Percentiles rank a stretch among this genome's conserved stretches.
These are phyloP conservation scores for Varanus komodoensis DNA, from an alignment of 2,113 vertebrate species.

Conservation along the genomic window DNA sequence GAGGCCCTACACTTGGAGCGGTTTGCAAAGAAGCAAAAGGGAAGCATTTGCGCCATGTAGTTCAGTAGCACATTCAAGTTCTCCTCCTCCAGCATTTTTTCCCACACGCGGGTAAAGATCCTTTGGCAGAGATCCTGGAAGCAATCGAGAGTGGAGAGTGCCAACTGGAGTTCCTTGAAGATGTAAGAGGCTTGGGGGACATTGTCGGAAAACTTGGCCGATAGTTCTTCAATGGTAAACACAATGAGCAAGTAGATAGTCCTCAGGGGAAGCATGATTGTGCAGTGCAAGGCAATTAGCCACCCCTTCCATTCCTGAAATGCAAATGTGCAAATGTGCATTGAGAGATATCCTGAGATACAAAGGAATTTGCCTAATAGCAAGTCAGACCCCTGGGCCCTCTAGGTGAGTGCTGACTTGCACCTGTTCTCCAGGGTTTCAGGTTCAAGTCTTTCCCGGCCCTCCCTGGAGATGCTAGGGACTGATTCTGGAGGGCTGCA, in stretches of 20 bases:
- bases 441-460: background rate
- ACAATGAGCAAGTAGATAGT: slow-evolving; percentile 18
- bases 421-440: background rate
- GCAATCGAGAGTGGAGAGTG: background rate
- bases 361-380: background rate
- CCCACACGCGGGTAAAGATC: slow-evolving; percentile 23
- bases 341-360: background rate
- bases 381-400: too few species aligned
- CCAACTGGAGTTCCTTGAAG: slow-evolving; percentile 6
- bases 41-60: background rate
- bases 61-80: background rate
- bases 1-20: slow-evolving; percentile 19
- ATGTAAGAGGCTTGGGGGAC: slow-evolving; percentile 21
- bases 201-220: background rate
- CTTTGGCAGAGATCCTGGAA: slow-evolving; percentile 28
- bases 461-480: background rate
- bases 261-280: slow-evolving; percentile 24
- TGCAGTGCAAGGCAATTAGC: slow-evolving; percentile 27
- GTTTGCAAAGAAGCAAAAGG: slow-evolving; percentile 15
- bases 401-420: background rate
- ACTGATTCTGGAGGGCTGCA: background rate
- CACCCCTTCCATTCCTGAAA: slow-evolving; percentile 37
- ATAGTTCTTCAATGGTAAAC: slow-evolving; percentile 18
- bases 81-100: slow-evolving; percentile 8
- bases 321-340: background rate